Percentiles rank a stretch among this genome's conserved stretches.
These are phyloP conservation scores for Carposina sasakii DNA, from an alignment of 1,140 invertebrate genomes.

Conservation along the genomic window DNA sequence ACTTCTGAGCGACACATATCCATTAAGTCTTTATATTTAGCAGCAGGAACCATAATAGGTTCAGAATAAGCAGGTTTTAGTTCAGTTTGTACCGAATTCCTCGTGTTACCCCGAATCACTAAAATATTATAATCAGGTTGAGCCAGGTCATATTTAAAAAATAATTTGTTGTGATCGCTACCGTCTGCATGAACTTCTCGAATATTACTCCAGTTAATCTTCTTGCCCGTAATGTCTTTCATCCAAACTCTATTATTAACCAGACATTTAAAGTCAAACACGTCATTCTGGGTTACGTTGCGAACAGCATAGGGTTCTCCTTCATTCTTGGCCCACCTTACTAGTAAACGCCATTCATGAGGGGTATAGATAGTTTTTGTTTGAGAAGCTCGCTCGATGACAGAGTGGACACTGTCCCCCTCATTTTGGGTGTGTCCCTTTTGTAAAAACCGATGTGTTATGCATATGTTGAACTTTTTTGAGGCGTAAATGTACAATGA, in stretches of 20 bases:
- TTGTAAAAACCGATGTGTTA: constrained; percentile 32
- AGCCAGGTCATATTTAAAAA: constrained; percentile 14
- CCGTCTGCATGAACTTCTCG: constrained; percentile 5
- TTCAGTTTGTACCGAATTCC: no score
- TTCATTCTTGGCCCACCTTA: constrained; percentile 31
- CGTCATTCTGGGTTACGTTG: no score
- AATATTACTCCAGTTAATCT: no score
- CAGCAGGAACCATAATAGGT: constrained; percentile 12
- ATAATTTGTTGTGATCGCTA: constrained; percentile 14
- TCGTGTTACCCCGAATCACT: constrained; percentile 14
- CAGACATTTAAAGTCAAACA: no score
- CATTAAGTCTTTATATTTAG: constrained; percentile 15
- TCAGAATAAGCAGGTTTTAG: constrained; percentile 12
- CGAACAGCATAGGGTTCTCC: no score
- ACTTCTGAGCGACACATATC: constrained; percentile 15
- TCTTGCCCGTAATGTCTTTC: no score
- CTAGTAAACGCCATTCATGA: constrained; percentile 27
- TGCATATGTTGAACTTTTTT: constrained; percentile 21
- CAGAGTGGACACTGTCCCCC: constrained; percentile 35
- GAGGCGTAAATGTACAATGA: constrained; percentile 26
- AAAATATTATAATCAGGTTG: constrained; percentile 16
- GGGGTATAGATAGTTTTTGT: constrained; percentile 27
- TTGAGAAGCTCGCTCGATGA: constrained; percentile 33
- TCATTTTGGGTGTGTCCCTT: constrained; percentile 38
- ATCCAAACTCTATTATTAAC: no score